Base-by-base conservation (phyloP, 1,140 invertebrate genomes). In the Zaprionus nigranus region DNA sequence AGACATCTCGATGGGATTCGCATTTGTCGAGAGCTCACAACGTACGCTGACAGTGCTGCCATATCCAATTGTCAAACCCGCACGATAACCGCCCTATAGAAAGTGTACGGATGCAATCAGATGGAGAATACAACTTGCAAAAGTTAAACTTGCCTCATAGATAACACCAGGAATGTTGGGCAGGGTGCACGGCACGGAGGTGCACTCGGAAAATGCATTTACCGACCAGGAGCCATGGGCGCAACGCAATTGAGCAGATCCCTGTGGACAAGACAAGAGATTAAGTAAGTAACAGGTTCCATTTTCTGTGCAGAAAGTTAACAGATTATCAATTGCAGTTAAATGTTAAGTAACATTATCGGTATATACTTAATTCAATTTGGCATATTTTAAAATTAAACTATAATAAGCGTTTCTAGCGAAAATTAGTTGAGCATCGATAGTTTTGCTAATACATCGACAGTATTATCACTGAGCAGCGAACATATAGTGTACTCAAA, bases 211-310 rank as follows among this genome's bases (percentile, higher is more conserved):
- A 85, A 96, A 94, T 53, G 94, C 94, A 17, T 95, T 94, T 0
- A 95, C 94, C 2, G 96, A 95, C 96, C 96, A 97, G 77, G 96
- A 95, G 12, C 97, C 96, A 79, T 96, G 95, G 94, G 95, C 96
- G 82, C 97, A 97, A 28, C 95, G 93, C 15, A 97, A 93, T 80
- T 95, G 95, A 12, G 94, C 95, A 0, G 96, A 94, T 2, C 96
- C 96, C 79, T 92, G n/a, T 13, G 54, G 30, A 7, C 11, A 22
- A 15, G n/a, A 5, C 24, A 26, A 17, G 11, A 22, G 17, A 22
- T 1, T 5, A 3, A 3, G 46, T 51, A 22, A 49, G 46, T 12
- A 17, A 78, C 97, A 97, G 5, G 96, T 96, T 63, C 95, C 95
- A 81, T 97, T 97, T 75, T 94, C 95, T 85, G 78, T 79, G 20